Evolutionary conservation across 2,113 vertebrate genomes (phyloP), one percentile per base, ranked within the genome.

Genomic region (Leuciscus idus): DNA sequence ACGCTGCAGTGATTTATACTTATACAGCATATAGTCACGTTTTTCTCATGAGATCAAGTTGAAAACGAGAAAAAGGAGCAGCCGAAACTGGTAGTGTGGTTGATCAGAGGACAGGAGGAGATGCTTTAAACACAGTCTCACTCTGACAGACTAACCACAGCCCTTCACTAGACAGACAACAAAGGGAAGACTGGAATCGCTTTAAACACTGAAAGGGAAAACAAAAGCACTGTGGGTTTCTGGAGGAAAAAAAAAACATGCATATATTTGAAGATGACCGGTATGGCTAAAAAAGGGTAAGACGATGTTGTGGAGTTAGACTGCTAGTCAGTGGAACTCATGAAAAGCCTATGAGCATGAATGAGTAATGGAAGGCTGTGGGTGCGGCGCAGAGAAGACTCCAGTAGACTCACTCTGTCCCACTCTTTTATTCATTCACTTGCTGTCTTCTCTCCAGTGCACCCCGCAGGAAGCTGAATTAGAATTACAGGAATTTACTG

Each of bases 291-390:
- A 70, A 33, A 70, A 81, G n/a, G 36, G 4, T 39, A 46, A 61
- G 55, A 43, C 1, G 3, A 36, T 15, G 52, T 39, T 39, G 2
- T 39, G 2, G 12, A 26, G 30, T n/a, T 7, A 61, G 5, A 43
- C 72, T 43, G 33, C 52, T 30, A 80, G 33, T 80, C 30, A 26
- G 59, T 48, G 59, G 57, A 55, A 28, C 28, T 83, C 81, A 83
- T 83, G 81, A 83, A 83, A 83, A 83, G 81, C 64, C 64, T 70
- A 55, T 83, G 81, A 83, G 81, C 81, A 70, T 83, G 26, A 83
- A 83, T 55, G 81, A 55, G 64, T 70, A 70, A 83, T 83, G 64
- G 13, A 21, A 70, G 62, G 6, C 81, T 70, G 28, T 23, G 81
- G 43, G 61, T 33, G 81, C 81, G 80, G 64, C 64, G 55, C 5